Percentiles rank a stretch among this genome's conserved stretches.
These are phyloP conservation scores for Drosophila nigromelanica DNA, from an alignment of 1,140 invertebrate genomes.

Conservation along the genomic window DNA sequence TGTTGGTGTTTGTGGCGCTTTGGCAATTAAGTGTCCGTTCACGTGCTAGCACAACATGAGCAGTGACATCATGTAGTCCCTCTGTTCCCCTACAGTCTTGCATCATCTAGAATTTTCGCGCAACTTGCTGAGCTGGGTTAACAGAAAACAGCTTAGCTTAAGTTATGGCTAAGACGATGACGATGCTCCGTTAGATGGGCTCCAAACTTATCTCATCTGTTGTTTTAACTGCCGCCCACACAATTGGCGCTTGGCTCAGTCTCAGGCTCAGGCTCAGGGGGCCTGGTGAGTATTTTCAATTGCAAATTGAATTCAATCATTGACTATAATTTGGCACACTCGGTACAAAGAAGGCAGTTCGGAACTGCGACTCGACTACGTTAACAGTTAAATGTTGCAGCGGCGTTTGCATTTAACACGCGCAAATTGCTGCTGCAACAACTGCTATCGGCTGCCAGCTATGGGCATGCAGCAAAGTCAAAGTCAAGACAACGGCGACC, in stretches of 20 bases:
- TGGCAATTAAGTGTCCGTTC: constrained; percentile 72
- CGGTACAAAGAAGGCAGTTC: constrained; percentile 22
- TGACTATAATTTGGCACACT: constrained; percentile 80
- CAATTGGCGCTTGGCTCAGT: constrained; percentile 43
- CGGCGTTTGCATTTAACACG: constrained; percentile 77
- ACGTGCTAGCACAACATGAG: constrained; percentile 54
- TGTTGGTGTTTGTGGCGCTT: constrained; percentile 47
- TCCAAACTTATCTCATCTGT: constrained; percentile 9
- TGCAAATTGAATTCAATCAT: constrained; percentile 83
- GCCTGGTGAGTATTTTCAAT: constrained; percentile 63
- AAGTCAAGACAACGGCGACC: constrained; percentile 58
- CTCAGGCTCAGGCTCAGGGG: not conserved
- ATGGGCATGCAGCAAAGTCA: constrained; percentile 49
- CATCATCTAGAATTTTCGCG: constrained; percentile 12
- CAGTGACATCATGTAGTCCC: constrained; percentile 62
- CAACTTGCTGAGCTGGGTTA: not conserved
- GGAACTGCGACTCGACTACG: constrained; percentile 24
- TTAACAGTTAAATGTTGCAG: constrained; percentile 78
- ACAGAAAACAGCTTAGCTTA: constrained; percentile 13
- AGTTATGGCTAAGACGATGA: constrained; percentile 36
- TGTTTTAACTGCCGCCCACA: constrained; percentile 57
- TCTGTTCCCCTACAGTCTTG: constrained; percentile 1
- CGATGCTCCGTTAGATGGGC: constrained; percentile 15
- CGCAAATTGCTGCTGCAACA: constrained; percentile 74
- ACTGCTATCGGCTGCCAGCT: constrained; percentile 37